These are phyloP conservation scores for Miniopterus natalensis DNA, from an alignment of 2,113 vertebrate genomes.

Conservation along the genomic window DNA sequence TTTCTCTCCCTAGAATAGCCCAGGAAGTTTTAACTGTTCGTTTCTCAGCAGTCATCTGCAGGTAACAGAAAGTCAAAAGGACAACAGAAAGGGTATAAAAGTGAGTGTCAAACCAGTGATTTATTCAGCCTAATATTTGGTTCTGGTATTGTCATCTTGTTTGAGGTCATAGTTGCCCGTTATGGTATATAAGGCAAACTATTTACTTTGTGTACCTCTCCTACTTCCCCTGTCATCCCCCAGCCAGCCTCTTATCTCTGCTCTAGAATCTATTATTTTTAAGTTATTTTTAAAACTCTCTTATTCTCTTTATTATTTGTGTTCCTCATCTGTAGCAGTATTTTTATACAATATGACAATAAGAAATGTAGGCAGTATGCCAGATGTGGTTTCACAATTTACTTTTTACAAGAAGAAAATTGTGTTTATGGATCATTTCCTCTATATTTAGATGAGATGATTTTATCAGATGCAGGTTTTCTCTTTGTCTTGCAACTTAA, in stretches of 20 bases:
- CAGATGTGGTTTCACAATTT: slow-evolving; percentile 27
- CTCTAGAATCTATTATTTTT: background rate
- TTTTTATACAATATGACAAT: background rate
- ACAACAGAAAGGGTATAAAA: background rate
- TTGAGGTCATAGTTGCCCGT: background rate
- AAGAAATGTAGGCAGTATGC: background rate
- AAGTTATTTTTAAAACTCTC: background rate
- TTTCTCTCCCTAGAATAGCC: slow-evolving; percentile 41
- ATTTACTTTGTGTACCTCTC: background rate
- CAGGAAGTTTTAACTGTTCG: slow-evolving; percentile 56
- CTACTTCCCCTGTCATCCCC: background rate
- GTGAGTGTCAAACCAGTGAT: background rate
- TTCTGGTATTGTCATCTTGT: background rate
- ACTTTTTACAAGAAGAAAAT: slow-evolving; percentile 12
- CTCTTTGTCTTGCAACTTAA: background rate
- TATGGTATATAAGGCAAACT: background rate
- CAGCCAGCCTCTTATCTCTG: background rate
- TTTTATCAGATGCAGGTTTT: background rate
- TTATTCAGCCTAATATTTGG: slow-evolving; percentile 5
- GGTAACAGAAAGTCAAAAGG: slow-evolving; percentile 56
- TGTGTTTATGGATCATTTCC: background rate
- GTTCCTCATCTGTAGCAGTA: background rate
- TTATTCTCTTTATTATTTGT: background rate
- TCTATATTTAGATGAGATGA: slow-evolving; percentile 11
- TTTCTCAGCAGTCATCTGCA: slow-evolving; percentile 18